Conservation (phyloP, 2,797 vertebrate genomes). For the Pogonophryne albipinna region DNA sequence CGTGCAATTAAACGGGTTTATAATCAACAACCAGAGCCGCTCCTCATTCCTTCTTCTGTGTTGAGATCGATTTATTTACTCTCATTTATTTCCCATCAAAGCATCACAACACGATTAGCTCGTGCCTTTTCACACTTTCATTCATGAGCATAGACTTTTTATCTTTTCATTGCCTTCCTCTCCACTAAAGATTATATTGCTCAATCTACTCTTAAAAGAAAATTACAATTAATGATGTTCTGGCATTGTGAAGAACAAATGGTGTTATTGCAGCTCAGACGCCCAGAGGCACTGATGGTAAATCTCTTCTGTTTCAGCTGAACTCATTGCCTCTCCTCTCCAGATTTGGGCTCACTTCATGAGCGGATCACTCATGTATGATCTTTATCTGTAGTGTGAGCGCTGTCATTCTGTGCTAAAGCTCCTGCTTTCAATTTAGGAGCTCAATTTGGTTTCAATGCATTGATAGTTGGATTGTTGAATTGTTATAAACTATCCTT, state of each 20-base stretch:
- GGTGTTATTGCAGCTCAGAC: conserved; percentile 28
- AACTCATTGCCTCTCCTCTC: conserved; percentile 35
- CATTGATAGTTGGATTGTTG: conserved; percentile 47
- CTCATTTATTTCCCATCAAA: conserved; percentile 61
- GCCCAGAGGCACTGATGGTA: conserved; percentile 43
- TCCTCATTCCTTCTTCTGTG: conserved; percentile 15
- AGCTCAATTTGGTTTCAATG: conserved; percentile 39
- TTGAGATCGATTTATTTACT: conserved; percentile 57
- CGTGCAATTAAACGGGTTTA: conserved; percentile 20
- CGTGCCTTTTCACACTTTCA: conserved; percentile 45
- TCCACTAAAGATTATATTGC: conserved; percentile 44
- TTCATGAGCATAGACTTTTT: conserved; percentile 57
- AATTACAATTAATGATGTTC: conserved; percentile 58
- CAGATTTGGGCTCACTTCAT: conserved; percentile 18
- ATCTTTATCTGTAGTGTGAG: conserved; percentile 35
- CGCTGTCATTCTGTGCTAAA: conserved; percentile 7
- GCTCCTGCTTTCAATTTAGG: conserved; percentile 21
- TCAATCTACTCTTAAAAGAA: conserved; percentile 60
- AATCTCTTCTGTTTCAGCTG: conserved; percentile 48
- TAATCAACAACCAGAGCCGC: conserved; percentile 41
- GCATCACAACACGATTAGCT: conserved; percentile 51
- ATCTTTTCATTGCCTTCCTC: conserved; percentile 51
- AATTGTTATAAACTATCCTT: conserved; percentile 49
- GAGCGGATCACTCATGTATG: conserved; percentile 40
- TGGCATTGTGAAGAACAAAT: conserved; percentile 32